These are phyloP conservation scores for Sylvicapra grimmia DNA, from an alignment of 2,113 vertebrate genomes.

Conservation along the genomic window DNA sequence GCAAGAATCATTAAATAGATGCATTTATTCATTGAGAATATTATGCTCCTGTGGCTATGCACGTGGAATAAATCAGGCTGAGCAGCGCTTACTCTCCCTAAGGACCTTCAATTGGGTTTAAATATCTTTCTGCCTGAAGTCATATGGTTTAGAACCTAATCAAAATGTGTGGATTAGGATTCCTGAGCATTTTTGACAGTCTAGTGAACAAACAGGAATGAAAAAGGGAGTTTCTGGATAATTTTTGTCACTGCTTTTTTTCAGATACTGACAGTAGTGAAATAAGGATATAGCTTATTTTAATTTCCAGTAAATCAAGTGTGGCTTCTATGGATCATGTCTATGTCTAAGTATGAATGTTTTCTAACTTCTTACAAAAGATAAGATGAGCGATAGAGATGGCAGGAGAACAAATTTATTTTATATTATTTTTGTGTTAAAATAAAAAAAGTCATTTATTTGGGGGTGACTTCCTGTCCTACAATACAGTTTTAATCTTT, in stretches of 20 bases:
- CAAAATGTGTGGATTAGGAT: conserved; percentile 59
- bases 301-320: conserved; percentile 32
- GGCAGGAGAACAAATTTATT: background rate
- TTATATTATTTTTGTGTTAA: background rate
- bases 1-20: conserved; percentile 42
- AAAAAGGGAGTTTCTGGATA: background rate
- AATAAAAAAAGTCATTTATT: background rate
- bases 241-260: conserved; percentile 31
- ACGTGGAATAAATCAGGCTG: conserved; percentile 37
- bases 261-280: background rate
- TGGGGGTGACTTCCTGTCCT: background rate
- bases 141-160: conserved; percentile 57
- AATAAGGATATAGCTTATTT: background rate
- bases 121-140: conserved; percentile 64
- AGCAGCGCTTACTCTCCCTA: background rate
- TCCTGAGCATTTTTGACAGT: conserved; percentile 60
- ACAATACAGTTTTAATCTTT: background rate
- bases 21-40: conserved; percentile 46
- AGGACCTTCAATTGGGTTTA: conserved; percentile 51
- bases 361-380: conserved; percentile 11
- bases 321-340: background rate
- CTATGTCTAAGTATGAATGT: background rate
- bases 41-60: background rate
- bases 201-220: background rate
- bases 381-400: background rate